A percentile compares a stretch with the other conserved stretches of the same genome.
phyloP scores from a whole-genome alignment of 1,140 invertebrate genomes.

The Drosophila carrolli region DNA sequence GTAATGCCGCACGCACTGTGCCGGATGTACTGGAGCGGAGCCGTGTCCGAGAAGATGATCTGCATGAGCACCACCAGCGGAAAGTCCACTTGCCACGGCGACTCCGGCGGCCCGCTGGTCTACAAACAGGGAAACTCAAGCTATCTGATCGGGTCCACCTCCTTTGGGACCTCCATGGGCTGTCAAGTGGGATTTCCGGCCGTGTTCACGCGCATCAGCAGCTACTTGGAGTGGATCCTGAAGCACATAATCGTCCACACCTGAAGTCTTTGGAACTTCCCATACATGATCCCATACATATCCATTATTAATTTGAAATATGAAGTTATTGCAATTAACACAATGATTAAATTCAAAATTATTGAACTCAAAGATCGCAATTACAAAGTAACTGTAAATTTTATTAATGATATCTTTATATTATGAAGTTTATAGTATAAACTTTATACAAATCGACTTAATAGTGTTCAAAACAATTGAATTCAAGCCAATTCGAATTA shows the following conservation, averaged over 20 bases:
- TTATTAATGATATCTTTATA: too few relatives aligned
- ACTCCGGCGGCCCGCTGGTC: slow-evolving; percentile 84
- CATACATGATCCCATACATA: too few relatives aligned
- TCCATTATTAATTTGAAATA: too few relatives aligned
- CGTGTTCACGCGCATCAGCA: slow-evolving; percentile 85
- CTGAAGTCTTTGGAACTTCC: not conserved
- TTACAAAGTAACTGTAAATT: too few relatives aligned
- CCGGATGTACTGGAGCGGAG: slow-evolving; percentile 54
- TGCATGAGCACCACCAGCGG: slow-evolving; percentile 62
- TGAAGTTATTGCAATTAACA: too few relatives aligned
- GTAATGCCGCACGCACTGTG: slow-evolving; percentile 41
- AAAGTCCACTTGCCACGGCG: slow-evolving; percentile 62
- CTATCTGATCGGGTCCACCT: slow-evolving; percentile 85
- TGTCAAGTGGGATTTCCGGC: slow-evolving; percentile 85
- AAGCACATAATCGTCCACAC: not conserved
- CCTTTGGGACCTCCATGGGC: slow-evolving; percentile 85
- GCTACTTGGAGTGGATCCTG: slow-evolving; percentile 85
- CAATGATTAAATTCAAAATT: too few relatives aligned
- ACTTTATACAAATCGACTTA: too few relatives aligned
- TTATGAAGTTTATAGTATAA: too few relatives aligned
- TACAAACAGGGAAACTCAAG: slow-evolving; percentile 17
- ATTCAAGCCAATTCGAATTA: too few relatives aligned
- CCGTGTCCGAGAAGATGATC: slow-evolving; percentile 59
- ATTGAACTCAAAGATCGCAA: too few relatives aligned
- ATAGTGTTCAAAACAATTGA: too few relatives aligned